Evolutionary conservation across 2,888 invertebrate species (phyloP).

Genomic region (Bhutanitis thaidina): DNA sequence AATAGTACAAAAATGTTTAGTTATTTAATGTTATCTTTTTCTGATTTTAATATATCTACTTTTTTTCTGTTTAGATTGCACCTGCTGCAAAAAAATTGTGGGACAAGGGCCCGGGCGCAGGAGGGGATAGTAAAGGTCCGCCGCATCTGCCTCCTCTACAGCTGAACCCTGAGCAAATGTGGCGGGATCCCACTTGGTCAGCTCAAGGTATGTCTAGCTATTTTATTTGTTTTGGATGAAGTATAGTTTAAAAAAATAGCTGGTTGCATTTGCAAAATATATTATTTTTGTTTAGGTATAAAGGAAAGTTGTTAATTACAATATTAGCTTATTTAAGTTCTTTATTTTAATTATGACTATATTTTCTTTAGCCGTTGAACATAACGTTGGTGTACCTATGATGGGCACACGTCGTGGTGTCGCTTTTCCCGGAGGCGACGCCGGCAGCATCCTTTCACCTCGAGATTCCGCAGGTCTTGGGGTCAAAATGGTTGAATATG

Average conservation of each 20-base stretch:
- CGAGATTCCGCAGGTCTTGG: slow-evolving; percentile 95
- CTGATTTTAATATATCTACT: too few relatives aligned
- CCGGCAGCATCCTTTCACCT: slow-evolving; percentile 85
- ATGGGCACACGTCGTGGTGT: slow-evolving; percentile 88
- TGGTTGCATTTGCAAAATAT: too few relatives aligned
- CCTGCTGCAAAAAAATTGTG: slow-evolving; percentile 96
- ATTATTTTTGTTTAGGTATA: too few relatives aligned
- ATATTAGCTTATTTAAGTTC: slow-evolving; percentile 8
- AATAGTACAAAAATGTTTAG: too few relatives aligned
- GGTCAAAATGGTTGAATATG: slow-evolving; percentile 99
- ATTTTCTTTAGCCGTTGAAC: slow-evolving; percentile 43
- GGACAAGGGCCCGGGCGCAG: slow-evolving; percentile 87
- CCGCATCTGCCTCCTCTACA: slow-evolving; percentile 86
- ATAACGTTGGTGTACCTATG: slow-evolving; percentile 70
- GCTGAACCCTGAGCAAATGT: slow-evolving; percentile 87
- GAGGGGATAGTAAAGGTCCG: slow-evolving; percentile 88
- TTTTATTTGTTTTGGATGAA: background rate
- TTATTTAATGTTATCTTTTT: too few relatives aligned
- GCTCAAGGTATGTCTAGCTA: slow-evolving; percentile 84
- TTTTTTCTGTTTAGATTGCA: slow-evolving; percentile 84
- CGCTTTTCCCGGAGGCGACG: slow-evolving; percentile 82
- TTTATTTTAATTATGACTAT: slow-evolving; percentile 12
- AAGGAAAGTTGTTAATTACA: slow-evolving; percentile 9
- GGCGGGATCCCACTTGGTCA: slow-evolving; percentile 96
- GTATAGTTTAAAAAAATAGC: too few relatives aligned